Conservation (phyloP, 2,113 vertebrate genomes). For the Cynocephalus volans region DNA sequence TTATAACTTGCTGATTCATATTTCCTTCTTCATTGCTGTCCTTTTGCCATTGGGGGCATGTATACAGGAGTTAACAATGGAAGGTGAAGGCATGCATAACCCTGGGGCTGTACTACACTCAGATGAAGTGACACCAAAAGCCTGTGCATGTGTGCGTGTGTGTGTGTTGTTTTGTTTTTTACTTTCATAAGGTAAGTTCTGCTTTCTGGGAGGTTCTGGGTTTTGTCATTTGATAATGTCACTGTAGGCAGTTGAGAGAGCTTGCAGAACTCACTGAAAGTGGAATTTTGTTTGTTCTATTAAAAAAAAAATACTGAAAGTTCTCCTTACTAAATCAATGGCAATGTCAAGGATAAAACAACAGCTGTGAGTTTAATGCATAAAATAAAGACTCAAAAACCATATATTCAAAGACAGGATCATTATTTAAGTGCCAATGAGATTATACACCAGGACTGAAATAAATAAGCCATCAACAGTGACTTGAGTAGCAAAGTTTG, state of each 20-base stretch:
- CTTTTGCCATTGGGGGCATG: not conserved
- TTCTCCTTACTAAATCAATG: constrained; percentile 77
- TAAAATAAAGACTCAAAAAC: constrained; percentile 76
- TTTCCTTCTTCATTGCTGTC: not conserved
- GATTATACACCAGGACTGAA: constrained; percentile 59
- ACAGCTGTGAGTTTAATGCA: constrained; percentile 66
- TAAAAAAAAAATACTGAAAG: constrained; percentile 61
- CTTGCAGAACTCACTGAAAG: constrained; percentile 70
- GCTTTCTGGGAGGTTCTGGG: constrained; percentile 56
- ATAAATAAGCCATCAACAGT: constrained; percentile 71
- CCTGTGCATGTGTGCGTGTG: not conserved
- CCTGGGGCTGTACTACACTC: not conserved
- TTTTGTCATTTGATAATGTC: constrained; percentile 73
- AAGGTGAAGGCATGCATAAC: not conserved
- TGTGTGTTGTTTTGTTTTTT: constrained; percentile 4
- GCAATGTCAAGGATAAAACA: constrained; percentile 76
- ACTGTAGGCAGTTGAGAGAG: constrained; percentile 49
- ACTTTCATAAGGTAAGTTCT: constrained; percentile 61
- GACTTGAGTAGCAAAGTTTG: constrained; percentile 56
- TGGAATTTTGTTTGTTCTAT: constrained; percentile 79
- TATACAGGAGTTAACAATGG: not conserved
- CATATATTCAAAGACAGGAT: constrained; percentile 65
- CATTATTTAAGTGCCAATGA: constrained; percentile 77
- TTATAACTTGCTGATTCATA: not conserved
- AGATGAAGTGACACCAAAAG: not conserved